phyloP scores from a whole-genome alignment of 2,797 vertebrate genomes.

The Astyanax mexicanus region DNA sequence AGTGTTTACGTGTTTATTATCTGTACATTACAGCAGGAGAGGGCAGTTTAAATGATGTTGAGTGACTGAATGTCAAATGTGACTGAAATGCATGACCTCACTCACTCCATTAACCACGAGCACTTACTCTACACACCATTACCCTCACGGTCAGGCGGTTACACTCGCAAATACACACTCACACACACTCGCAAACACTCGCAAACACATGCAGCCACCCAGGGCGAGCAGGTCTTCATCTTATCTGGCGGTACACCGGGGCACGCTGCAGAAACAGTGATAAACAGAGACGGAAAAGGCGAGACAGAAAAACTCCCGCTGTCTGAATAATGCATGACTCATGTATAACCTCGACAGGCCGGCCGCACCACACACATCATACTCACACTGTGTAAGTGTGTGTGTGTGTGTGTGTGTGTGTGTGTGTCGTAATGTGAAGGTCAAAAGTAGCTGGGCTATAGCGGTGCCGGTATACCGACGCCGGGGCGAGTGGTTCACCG shows the following conservation, averaged over 20 bases:
- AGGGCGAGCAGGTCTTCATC: constrained; percentile 37
- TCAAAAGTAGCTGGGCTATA: constrained; percentile 35
- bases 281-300: constrained; percentile 42
- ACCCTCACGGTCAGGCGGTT: constrained; percentile 26
- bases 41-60: constrained; percentile 23
- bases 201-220: constrained; percentile 24
- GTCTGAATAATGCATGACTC: constrained; percentile 51
- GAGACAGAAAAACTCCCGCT: constrained; percentile 21
- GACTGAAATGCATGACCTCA: constrained; percentile 24
- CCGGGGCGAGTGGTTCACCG: constrained; percentile 12
- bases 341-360: constrained; percentile 13
- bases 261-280: constrained; percentile 22
- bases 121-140: constrained; percentile 33
- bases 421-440: constrained; percentile 34
- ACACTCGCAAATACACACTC: background rate
- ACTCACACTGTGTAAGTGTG: constrained; percentile 17
- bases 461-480: constrained; percentile 6
- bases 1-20: background rate
- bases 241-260: constrained; percentile 43
- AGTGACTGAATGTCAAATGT: constrained; percentile 19
- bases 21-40: constrained; percentile 1
- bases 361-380: constrained; percentile 21
- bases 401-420: background rate
- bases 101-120: constrained; percentile 30
- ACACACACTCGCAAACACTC: constrained; percentile 11